phyloP scores from a whole-genome alignment of 2,797 vertebrate species.

The Gymnoscopelus microlampas region DNA sequence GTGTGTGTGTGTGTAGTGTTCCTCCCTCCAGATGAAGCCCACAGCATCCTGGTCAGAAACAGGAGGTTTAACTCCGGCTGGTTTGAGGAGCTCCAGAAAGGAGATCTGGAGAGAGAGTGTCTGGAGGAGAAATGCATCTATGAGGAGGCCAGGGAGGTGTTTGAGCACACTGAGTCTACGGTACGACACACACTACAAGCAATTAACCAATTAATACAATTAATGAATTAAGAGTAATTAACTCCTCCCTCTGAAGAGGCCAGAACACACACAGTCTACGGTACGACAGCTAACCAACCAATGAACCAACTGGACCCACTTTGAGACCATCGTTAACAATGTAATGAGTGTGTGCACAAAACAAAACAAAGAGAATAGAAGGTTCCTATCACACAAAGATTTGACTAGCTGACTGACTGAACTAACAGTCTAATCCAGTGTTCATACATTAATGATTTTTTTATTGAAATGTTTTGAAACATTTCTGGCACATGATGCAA shows the following conservation, averaged over 20 bases:
- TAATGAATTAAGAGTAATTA: not conserved
- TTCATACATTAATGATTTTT: too few species aligned
- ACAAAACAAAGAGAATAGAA: too few species aligned
- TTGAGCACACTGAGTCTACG: slow-evolving; percentile 73
- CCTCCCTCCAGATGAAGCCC: slow-evolving; percentile 76
- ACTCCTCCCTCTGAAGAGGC: not conserved
- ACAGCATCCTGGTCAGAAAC: slow-evolving; percentile 71
- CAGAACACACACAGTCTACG: too few species aligned
- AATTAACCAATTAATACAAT: slow-evolving; percentile 18
- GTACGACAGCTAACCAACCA: too few species aligned
- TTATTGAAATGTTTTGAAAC: too few species aligned
- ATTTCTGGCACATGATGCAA: too few species aligned
- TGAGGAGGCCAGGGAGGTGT: slow-evolving; percentile 94
- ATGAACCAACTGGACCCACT: too few species aligned
- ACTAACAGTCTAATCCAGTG: too few species aligned
- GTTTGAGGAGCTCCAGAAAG: slow-evolving; percentile 88
- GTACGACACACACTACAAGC: slow-evolving; percentile 40
- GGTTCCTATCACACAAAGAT: too few species aligned
- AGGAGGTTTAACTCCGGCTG: slow-evolving; percentile 84
- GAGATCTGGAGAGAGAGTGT: slow-evolving; percentile 91
- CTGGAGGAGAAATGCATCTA: slow-evolving; percentile 89
- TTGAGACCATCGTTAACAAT: too few species aligned
- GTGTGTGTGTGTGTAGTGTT: slow-evolving; percentile 81
- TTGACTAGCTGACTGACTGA: too few species aligned
- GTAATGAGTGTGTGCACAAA: too few species aligned